Evolutionary conservation across 92 coral and sea anemone species (phyloP).

Genomic region (Epizoanthus scotinus): DNA sequence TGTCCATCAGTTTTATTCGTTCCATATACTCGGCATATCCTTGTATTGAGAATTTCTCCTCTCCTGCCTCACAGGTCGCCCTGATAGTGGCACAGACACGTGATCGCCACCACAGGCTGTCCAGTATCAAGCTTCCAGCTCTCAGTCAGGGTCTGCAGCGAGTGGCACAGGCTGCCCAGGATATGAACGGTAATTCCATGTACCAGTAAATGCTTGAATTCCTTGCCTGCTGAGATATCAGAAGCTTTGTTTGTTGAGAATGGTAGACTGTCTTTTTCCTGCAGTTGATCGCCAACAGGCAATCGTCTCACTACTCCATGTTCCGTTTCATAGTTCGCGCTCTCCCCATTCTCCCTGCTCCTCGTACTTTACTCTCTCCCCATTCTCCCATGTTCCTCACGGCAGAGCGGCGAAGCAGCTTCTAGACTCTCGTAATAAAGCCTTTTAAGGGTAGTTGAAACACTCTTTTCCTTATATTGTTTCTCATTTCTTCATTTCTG

Average conservation of each 20-base stretch:
- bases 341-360: neutral
- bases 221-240: neutral
- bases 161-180: conserved; percentile 76
- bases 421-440: too few relatives aligned
- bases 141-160: conserved; percentile 78
- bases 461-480: neutral
- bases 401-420: too few relatives aligned
- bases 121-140: conserved; percentile 73
- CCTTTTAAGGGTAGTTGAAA: too few relatives aligned
- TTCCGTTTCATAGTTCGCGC: neutral
- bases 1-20: neutral
- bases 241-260: neutral
- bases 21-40: neutral
- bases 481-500: neutral
- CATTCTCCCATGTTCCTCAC: neutral
- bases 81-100: conserved; percentile 90
- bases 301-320: too few relatives aligned
- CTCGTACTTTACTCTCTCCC: neutral
- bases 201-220: neutral
- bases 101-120: conserved; percentile 80
- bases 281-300: too few relatives aligned
- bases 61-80: conserved; percentile 53
- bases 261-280: too few relatives aligned
- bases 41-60: neutral
- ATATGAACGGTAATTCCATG: conserved; percentile 66